These are phyloP conservation scores for Penaeus japonicus DNA, from an alignment of 1,140 invertebrate species.

Conservation along the genomic window DNA sequence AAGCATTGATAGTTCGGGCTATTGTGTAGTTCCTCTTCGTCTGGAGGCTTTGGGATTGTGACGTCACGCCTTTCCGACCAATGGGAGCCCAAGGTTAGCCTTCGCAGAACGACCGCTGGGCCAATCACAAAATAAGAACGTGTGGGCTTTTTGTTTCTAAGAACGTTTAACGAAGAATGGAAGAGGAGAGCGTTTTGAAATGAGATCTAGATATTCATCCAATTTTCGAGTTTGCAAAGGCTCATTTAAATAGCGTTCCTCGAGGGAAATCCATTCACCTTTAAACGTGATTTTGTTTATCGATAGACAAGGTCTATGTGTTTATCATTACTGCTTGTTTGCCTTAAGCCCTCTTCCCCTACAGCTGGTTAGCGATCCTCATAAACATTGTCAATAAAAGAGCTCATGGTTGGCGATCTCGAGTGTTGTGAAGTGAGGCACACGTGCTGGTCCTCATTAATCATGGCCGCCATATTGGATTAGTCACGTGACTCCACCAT, in stretches of 20 bases:
- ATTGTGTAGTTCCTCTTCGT: neutral
- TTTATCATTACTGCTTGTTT: neutral
- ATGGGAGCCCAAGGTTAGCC: neutral
- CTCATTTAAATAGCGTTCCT: too few relatives aligned
- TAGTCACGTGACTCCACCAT: constrained; percentile 50
- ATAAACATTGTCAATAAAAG: constrained; percentile 10
- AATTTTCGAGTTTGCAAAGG: too few relatives aligned
- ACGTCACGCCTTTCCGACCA: neutral
- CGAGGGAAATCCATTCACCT: too few relatives aligned
- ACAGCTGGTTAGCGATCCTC: neutral
- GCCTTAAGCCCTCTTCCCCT: too few relatives aligned
- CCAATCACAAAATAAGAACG: neutral
- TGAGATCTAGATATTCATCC: too few relatives aligned
- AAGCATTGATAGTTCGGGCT: neutral
- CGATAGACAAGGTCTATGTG: neutral
- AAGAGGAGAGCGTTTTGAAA: too few relatives aligned
- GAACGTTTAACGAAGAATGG: too few relatives aligned
- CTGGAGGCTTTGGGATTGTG: neutral
- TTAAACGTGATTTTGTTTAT: neutral
- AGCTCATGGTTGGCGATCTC: neutral
- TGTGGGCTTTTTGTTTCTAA: neutral
- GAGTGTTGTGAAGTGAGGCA: neutral
- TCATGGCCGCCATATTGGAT: constrained; percentile 52
- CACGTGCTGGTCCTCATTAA: constrained; percentile 42
- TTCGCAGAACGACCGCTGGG: neutral